These are phyloP conservation scores for Dicrurus megarhynchus DNA, from an alignment of 2,113 vertebrate genomes.

Conservation along the genomic window DNA sequence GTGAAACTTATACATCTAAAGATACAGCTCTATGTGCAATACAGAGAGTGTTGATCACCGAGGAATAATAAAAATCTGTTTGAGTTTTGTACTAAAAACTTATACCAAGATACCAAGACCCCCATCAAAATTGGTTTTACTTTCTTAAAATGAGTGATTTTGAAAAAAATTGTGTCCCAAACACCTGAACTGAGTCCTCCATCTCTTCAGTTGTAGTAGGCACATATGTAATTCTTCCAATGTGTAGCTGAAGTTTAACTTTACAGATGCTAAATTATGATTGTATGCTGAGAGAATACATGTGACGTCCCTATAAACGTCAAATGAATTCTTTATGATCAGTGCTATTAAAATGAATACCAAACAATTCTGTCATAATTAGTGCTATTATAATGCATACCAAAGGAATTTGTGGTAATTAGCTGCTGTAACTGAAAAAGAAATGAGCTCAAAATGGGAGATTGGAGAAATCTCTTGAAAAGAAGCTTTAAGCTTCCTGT, in stretches of 20 bases:
- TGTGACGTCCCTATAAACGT: not conserved
- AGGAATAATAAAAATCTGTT: not conserved
- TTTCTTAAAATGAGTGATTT: not conserved
- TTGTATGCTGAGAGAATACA: not conserved
- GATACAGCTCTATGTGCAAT: not conserved
- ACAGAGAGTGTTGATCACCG: not conserved
- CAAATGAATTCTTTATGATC: conserved; percentile 45
- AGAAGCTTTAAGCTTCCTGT: not conserved
- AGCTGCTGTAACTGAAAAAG: conserved; percentile 15
- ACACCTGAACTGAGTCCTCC: not conserved
- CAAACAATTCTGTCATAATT: conserved; percentile 60
- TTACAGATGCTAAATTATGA: conserved; percentile 44
- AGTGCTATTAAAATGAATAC: conserved; percentile 29
- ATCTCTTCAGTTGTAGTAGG: not conserved
- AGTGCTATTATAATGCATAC: conserved; percentile 42
- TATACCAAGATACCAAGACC: not conserved
- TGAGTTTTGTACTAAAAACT: not conserved
- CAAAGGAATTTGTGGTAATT: conserved; percentile 38
- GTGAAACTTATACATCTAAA: not conserved
- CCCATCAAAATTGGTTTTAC: not conserved
- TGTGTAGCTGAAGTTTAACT: not conserved
- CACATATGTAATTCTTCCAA: not conserved
- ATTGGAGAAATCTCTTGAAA: not conserved
- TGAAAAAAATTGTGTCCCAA: not conserved
- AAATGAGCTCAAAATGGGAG: conserved; percentile 37